Evolutionary conservation across 1,140 invertebrate genomes (phyloP), one percentile per base, ranked within the genome.

Genomic region (Lanistes nyassanus): DNA sequence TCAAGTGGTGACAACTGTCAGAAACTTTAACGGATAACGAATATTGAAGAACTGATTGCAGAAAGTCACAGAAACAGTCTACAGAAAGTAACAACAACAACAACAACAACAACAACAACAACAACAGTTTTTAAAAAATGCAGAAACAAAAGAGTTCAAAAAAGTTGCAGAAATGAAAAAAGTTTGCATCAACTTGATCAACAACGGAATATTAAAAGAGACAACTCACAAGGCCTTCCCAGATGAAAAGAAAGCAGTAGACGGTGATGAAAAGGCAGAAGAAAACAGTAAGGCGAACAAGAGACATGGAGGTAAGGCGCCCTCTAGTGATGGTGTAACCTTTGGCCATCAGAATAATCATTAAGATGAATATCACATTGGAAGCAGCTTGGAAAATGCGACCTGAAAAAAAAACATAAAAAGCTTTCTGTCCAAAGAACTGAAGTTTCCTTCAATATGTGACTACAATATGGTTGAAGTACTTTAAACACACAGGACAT

Each of bases 271-370:
- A 95, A 29, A 94, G 87, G 69, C 92, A 93, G 91, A 95, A 93
- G 85, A 97, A 95, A 21, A 94, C 89, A 9, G 93, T 93, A 26
- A 96, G 89, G 89, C 95, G 95, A 13, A 94, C 90, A 0, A 92
- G n/a, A 31, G 56, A 60, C 5, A 37, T 51, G 0, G 26, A 7
- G 0, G 69, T 53, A 19, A 79, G 88, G 2, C 94, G 88, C 0
- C 94, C 96, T 73, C 95, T 91, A 0, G 96, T 98, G 21, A 98
- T 94, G 0, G 96, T 97, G 84, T 94, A 97, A 2, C 96, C 96
- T 88, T 97, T 96, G 0, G 94, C 95, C 83, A 97, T 90, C 23
- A 98, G 87, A 34, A 98, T 90, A 36, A 98, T 89, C 47, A 97
- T 89, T 0, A 96, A 84, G 0, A 97, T 90, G 80, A 95, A 96